These are phyloP conservation scores for Desmophyllum pertusum DNA, from an alignment of 92 coral and sea anemone genomes.

Conservation along the genomic window DNA sequence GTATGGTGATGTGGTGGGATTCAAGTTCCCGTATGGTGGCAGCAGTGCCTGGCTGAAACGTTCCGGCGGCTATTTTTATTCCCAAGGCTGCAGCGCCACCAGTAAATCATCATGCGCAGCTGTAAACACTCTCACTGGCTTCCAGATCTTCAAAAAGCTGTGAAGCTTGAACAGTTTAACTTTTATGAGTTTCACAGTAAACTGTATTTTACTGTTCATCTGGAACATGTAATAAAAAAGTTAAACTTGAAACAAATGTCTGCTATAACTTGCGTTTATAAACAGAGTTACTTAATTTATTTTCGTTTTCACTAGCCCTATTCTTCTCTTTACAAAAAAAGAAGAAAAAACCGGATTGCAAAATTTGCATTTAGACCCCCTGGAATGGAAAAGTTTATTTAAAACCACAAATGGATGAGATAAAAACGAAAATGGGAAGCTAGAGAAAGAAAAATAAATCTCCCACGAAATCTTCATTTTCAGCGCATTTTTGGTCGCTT, in stretches of 20 bases:
- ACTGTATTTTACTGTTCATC: not conserved
- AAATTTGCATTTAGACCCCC: not conserved
- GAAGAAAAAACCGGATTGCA: not conserved
- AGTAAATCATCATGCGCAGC: conserved; percentile 55
- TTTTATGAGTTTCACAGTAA: not conserved
- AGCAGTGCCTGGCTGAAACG: conserved; percentile 56
- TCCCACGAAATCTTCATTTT: no score
- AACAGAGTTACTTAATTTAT: no score
- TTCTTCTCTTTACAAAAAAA: not conserved
- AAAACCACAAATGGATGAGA: no score
- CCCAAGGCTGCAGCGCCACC: conserved; percentile 40
- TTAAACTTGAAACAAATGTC: not conserved
- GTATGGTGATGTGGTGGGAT: conserved; percentile 66
- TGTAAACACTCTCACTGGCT: conserved; percentile 37
- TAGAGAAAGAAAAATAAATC: no score
- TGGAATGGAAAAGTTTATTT: not conserved
- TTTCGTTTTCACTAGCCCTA: not conserved
- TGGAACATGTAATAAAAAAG: conserved; percentile 4
- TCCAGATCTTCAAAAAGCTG: conserved; percentile 70
- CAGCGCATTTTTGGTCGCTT: no score
- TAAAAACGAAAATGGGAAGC: no score
- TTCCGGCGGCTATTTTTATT: conserved; percentile 41
- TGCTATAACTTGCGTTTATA: not conserved
- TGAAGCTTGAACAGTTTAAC: conserved; percentile 9
- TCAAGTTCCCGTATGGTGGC: conserved; percentile 55